Percentiles rank a stretch among this genome's conserved stretches.
These are phyloP conservation scores for Seira sanloemensis DNA, from an alignment of 2,888 invertebrate genomes.

Conservation along the genomic window DNA sequence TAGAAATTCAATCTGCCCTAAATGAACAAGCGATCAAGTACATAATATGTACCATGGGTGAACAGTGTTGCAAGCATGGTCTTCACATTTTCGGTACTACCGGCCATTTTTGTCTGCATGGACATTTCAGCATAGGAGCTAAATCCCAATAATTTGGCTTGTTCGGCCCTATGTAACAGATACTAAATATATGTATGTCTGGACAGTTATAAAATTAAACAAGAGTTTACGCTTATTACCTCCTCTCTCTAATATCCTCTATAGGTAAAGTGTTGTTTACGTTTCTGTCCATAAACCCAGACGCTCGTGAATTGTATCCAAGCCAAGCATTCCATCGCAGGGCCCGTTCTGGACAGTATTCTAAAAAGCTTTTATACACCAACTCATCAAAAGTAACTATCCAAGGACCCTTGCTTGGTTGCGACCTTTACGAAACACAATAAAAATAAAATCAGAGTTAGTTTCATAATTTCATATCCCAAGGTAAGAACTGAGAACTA, in stretches of 20 bases:
- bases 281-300: conserved; percentile 80
- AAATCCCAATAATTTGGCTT: conserved; percentile 88
- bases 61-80: conserved; percentile 78
- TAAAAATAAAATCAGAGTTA: neutral
- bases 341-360: conserved; percentile 88
- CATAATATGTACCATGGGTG: conserved; percentile 65
- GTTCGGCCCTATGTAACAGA: conserved; percentile 82
- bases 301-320: conserved; percentile 84
- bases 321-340: conserved; percentile 91
- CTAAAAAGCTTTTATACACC: conserved; percentile 85
- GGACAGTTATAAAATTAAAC: too few relatives aligned
- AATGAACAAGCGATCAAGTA: too few relatives aligned
- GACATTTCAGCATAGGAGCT: conserved; percentile 89
- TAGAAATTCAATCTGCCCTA: too few relatives aligned
- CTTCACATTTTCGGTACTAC: conserved; percentile 84
- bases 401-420: conserved; percentile 87
- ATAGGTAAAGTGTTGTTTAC: conserved; percentile 83
- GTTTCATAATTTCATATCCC: neutral
- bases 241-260: conserved; percentile 85
- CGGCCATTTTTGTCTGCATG: conserved; percentile 96
- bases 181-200: too few relatives aligned
- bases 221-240: conserved; percentile 73
- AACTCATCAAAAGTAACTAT: conserved; percentile 85
- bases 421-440: conserved; percentile 74
- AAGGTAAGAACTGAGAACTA: neutral